A percentile compares a stretch with the other conserved stretches of the same genome.
Evolutionary conservation across 2,113 vertebrate species (phyloP).

Genomic region (Mastomys natalensis): DNA sequence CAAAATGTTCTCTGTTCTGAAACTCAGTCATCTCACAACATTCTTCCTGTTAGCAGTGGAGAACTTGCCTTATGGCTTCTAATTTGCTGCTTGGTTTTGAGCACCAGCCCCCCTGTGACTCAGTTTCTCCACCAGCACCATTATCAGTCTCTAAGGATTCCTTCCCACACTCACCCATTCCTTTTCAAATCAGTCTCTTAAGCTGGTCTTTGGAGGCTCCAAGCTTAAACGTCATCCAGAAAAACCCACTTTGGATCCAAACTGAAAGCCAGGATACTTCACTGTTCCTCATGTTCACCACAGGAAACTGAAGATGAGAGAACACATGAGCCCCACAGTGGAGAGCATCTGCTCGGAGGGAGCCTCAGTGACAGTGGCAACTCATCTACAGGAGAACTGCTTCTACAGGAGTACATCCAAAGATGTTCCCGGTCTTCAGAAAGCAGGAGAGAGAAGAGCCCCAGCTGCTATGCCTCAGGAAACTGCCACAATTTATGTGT

Average conservation of each 20-base stretch:
- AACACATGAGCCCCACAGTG: too few species aligned
- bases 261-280: neutral
- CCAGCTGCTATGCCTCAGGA: neutral
- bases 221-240: neutral
- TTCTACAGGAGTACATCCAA: neutral
- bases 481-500: neutral
- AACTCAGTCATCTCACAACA: slow-evolving; percentile 12
- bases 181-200: neutral
- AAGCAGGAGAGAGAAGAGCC: neutral
- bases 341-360: neutral
- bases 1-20: neutral
- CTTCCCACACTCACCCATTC: neutral
- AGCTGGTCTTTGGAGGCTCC: slow-evolving; percentile 6
- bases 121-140: neutral
- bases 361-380: neutral
- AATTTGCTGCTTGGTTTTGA: neutral
- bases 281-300: neutral
- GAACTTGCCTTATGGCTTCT: neutral
- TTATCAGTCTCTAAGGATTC: neutral
- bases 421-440: neutral
- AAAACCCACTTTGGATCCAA: neutral
- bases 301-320: neutral
- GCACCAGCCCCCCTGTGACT: neutral
- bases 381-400: neutral
- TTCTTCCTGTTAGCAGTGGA: neutral